Percentiles rank a stretch among this genome's conserved stretches.
These are phyloP conservation scores for Cryptocephalus moraei DNA, from an alignment of 2,888 invertebrate genomes.

Conservation along the genomic window DNA sequence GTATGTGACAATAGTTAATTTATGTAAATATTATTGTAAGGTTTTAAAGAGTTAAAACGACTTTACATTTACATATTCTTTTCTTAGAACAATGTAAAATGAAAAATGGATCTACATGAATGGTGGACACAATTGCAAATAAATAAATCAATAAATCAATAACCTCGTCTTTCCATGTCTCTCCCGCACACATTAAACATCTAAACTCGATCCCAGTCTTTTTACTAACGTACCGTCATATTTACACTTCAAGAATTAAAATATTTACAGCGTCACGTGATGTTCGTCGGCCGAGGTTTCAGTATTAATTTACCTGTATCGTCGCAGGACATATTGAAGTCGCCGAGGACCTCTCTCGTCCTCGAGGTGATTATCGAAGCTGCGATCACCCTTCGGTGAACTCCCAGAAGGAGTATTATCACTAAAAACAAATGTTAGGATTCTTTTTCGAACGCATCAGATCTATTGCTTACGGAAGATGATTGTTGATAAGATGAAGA, in stretches of 20 bases:
- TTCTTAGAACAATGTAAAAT: conserved; percentile 23
- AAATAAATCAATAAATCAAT: conserved; percentile 26
- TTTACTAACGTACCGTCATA: background rate
- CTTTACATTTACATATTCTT: conserved; percentile 23
- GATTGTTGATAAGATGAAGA: conserved; percentile 83
- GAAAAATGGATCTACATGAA: conserved; percentile 21
- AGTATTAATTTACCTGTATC: conserved; percentile 92
- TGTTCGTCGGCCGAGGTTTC: conserved; percentile 66
- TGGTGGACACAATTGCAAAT: conserved; percentile 31
- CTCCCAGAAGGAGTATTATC: conserved; percentile 79
- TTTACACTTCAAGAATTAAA: too few species aligned
- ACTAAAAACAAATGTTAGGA: conserved; percentile 42
- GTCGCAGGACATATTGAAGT: conserved; percentile 98
- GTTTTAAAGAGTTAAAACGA: conserved; percentile 22
- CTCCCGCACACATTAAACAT: too few species aligned
- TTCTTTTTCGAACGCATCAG: background rate
- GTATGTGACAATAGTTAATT: conserved; percentile 29
- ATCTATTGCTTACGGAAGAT: conserved; percentile 54
- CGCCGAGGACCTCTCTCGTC: conserved; percentile 79
- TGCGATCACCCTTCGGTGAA: conserved; percentile 92
- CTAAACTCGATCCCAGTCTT: background rate
- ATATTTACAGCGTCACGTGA: conserved; percentile 27
- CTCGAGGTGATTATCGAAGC: conserved; percentile 92
- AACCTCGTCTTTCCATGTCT: background rate
- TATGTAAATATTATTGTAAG: conserved; percentile 29